A percentile compares a stretch with the other conserved stretches of the same genome.
Evolutionary conservation across 2,113 vertebrate genomes (phyloP).

Genomic region (Neodontobutis hainanensis): DNA sequence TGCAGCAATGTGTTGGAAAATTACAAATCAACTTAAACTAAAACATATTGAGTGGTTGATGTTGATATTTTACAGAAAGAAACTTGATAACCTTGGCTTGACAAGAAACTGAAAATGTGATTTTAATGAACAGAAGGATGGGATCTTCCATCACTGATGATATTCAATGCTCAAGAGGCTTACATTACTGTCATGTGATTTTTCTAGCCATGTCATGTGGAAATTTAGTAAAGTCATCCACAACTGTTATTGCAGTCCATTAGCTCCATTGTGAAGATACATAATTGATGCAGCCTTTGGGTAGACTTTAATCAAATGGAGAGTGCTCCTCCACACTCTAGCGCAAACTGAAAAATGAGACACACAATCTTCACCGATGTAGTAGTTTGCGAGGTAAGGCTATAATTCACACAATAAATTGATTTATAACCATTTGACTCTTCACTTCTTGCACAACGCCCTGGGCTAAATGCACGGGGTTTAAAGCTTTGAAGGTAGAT

Average conservation of each 20-base stretch:
- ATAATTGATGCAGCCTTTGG: constrained; percentile 79
- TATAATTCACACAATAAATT: constrained; percentile 63
- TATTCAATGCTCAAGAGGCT: constrained; percentile 43
- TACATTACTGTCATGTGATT: constrained; percentile 60
- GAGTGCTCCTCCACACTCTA: constrained; percentile 60
- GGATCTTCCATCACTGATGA: constrained; percentile 54
- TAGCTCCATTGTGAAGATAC: constrained; percentile 77
- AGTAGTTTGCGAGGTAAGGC: constrained; percentile 49
- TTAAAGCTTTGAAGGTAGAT: constrained; percentile 40
- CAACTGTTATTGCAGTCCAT: constrained; percentile 75
- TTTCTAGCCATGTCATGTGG: constrained; percentile 67
- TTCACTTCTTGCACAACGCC: constrained; percentile 38
- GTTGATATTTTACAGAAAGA: background rate
- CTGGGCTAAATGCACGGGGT: constrained; percentile 29
- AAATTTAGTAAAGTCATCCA: constrained; percentile 78
- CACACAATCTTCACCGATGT: constrained; percentile 51
- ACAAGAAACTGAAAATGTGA: constrained; percentile 32
- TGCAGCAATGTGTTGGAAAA: background rate
- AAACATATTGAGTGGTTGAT: background rate
- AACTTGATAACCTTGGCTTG: background rate
- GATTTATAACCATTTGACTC: constrained; percentile 63
- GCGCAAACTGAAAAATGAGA: constrained; percentile 69
- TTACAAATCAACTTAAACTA: background rate
- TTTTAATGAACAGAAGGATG: constrained; percentile 34
- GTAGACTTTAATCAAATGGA: constrained; percentile 77